A percentile compares a stretch with the other conserved stretches of the same genome.
These are phyloP conservation scores for Xestia rhomboidea DNA, from an alignment of 2,888 invertebrate species.

Conservation along the genomic window DNA sequence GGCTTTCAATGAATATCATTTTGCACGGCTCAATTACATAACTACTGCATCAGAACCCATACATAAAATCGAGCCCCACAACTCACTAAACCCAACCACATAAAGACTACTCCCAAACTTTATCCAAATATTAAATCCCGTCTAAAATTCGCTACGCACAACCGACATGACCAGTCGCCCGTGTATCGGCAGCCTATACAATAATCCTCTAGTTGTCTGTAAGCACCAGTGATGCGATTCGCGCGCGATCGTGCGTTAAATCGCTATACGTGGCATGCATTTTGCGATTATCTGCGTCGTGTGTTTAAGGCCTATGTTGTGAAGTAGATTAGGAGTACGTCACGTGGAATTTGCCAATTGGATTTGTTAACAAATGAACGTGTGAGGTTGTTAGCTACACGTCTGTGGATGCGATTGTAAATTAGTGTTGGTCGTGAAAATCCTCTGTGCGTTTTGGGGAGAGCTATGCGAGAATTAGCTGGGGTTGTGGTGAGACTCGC, in stretches of 20 bases:
- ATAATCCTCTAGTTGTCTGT: slow-evolving; percentile 63
- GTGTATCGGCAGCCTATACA: slow-evolving; percentile 55
- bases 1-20: background rate
- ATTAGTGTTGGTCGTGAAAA: background rate
- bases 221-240: slow-evolving; percentile 60
- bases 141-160: slow-evolving; percentile 61
- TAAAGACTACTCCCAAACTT: slow-evolving; percentile 38
- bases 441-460: background rate
- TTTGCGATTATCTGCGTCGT: slow-evolving; percentile 60
- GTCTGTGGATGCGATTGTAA: slow-evolving; percentile 15
- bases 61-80: slow-evolving; percentile 5
- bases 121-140: slow-evolving; percentile 53
- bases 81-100: slow-evolving; percentile 21
- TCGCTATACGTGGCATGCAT: slow-evolving; percentile 63
- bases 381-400: slow-evolving; percentile 4
- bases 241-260: slow-evolving; percentile 64
- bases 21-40: background rate
- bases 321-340: slow-evolving; percentile 34
- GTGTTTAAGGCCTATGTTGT: slow-evolving; percentile 45
- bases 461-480: background rate
- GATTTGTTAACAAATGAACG: slow-evolving; percentile 24
- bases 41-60: background rate
- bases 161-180: slow-evolving; percentile 58
- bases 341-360: slow-evolving; percentile 33
- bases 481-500: background rate